Base-by-base conservation (phyloP, 2,797 vertebrate genomes). In the Alcedo atthis region DNA sequence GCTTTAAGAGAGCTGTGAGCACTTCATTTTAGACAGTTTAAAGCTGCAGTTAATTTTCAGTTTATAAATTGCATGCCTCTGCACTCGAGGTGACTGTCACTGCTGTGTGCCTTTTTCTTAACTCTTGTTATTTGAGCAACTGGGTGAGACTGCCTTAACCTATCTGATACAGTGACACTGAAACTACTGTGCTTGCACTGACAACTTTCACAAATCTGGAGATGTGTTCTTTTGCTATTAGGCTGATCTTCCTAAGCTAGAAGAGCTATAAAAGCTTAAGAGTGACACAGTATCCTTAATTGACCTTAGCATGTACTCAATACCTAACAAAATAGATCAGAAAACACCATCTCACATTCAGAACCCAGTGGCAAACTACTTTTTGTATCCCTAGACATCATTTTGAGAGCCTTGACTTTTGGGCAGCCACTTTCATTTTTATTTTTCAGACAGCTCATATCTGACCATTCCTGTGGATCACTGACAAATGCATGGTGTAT, bases 91-190 rank as follows among this genome's bases (percentile, higher is more conserved):
- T 68, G 74, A 24, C 40, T 54, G 59, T 81, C 10, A 26, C 33
- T 88, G 43, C 15, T 59, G 7, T 3, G 1, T 68, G 42, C 20
- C 35, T 63, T 62, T 84, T 57, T 62, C 11, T 58, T 82, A 93
- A 80, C 76, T 37, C 70, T 28, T 86, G 49, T 77, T 95, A 70
- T 92, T 89, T 96, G 73, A 33, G 86, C 33, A 66, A 45, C 33
- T 81, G 77, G 86, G 94, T 95, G 82, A 84, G 75, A 35, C 68
- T 92, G 81, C 37, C 54, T 81, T 77, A 78, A 42, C 71, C 85
- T 55, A 5, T 67, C 75, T 81, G 93, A 69, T 85, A 81, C 40
- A 63, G 62, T 74, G 86, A 77, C 73, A 64, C 54, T 63, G 70
- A 68, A 79, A 67, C 63, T 51, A 11, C 66, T 43, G 30, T 81